Base-by-base conservation (phyloP, 2,797 vertebrate genomes). In the Acanthurus leucopareius region DNA sequence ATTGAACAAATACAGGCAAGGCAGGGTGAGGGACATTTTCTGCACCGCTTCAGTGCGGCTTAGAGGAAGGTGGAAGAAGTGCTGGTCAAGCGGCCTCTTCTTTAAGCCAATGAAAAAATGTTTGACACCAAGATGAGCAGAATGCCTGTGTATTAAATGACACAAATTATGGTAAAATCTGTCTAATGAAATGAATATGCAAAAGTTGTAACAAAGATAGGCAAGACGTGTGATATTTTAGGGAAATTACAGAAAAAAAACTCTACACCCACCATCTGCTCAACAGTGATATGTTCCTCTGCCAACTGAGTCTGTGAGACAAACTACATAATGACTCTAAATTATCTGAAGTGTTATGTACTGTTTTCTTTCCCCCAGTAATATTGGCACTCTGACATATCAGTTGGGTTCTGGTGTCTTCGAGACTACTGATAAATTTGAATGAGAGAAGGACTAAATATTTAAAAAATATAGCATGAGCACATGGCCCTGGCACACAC, bases 301-400 rank as follows among this genome's bases (percentile, higher is more conserved):
- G 85, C 80, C 82, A 89, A 84, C 10, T 40, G 48, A 77, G 45
- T 70, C 63, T 83, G 65, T 19, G 35, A 77, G 47, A 80, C 35
- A 77, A 85, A 83, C 40, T 28, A 77, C 14, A 14, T 87, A 84
- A 86, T 90, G 80, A 73, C 54, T 82, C 75, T 75, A 85, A 88
- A 85, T 86, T 84, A 85, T 60, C 74, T 73, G 20, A 85, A 65
- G 75, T 83, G 77, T 85, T 75, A 75, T 56, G 57, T 48, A 53
- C 22, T 49, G 35, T 76, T 77, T 79, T 64, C 45, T 66, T 69
- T n/a, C 47, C 54, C 52, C 51, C 7, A 17, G 2, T 49, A 52
- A 59, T 59, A 57, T 19, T 76, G 71, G 70, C 70, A 59, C 11
- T 49, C 54, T 59, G 35, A 65, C 35, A 68, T 40, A 67, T 19